Conservation (phyloP, 2,113 vertebrate genomes). For the Carlito syrichta region DNA sequence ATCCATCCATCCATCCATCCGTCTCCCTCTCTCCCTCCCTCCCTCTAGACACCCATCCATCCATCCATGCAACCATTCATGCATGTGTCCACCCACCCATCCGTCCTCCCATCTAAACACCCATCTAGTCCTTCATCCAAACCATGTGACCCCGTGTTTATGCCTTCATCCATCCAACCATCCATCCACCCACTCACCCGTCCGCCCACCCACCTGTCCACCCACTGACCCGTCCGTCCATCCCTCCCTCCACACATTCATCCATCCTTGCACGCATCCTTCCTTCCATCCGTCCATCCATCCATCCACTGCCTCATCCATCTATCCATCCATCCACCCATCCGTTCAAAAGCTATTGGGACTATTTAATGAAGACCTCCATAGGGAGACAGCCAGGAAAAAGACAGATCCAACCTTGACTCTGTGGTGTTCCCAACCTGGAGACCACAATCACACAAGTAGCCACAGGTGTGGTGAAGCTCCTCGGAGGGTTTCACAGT, state of each 20-base stretch:
- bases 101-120: not conserved
- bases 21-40: not conserved
- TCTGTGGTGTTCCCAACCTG: not conserved
- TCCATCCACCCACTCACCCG: not conserved
- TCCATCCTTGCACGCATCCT: too few species aligned
- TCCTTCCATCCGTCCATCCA: too few species aligned
- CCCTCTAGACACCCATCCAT: rapidly evolving
- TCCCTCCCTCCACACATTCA: not conserved
- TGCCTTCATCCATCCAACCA: not conserved
- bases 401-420: not conserved
- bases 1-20: not conserved
- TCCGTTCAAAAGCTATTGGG: not conserved
- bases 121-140: too few species aligned
- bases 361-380: not conserved
- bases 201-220: not conserved
- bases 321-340: not conserved
- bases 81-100: too few species aligned
- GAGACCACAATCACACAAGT: too few species aligned
- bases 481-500: not conserved
- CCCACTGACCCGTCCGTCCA: too few species aligned
- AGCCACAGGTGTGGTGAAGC: not conserved
- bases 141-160: too few species aligned
- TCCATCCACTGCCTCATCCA: too few species aligned
- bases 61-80: too few species aligned
- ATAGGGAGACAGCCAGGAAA: not conserved